Base-by-base conservation (phyloP, 2,888 invertebrate genomes). In the Uloborus plumipes region DNA sequence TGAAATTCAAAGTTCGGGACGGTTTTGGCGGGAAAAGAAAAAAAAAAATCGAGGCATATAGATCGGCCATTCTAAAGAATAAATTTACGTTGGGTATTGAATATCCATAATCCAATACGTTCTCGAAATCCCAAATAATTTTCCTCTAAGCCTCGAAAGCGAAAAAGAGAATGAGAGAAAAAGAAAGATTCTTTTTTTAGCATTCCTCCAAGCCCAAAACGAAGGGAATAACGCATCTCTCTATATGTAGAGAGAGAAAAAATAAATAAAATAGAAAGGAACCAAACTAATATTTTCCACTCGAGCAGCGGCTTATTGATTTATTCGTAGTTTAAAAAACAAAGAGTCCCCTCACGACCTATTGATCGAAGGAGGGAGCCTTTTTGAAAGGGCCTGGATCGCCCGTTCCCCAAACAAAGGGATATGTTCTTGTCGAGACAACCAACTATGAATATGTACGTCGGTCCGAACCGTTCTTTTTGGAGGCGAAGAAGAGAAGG, bases 41-140 rank as follows among this genome's bases (percentile, higher is more conserved):
- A 39, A 39, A 39, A 39, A 39, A 39, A 39, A 39, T 39, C 39
- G 7, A 39, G 9, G 11, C 39, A 9, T 39, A 39, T 39, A 39
- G 39, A 39, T 39, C 39, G 39, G 39, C 39, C 7, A 39, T 39
- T 39, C 39, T 39, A 72, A 58, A 74, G 74, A 80, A 80, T 74
- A 74, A 74, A 81, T 81, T 81, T 81, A 70, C 58, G 69, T 69
- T 70, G 67, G 64, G 74, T 81, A 81, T 81, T 81, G 80, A 73
- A 81, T 74, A 81, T 81, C 80, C 62, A 81, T 81, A 81, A 81
- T 74, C 80, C 80, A 81, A 81, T 81, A 81, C 80, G 80, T 81
- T 81, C 80, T 81, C 70, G 70, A 81, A 77, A 81, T 70, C 62
- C 65, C 74, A 69, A 81, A 81, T 74, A 81, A 81, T 81, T 74